Conservation (phyloP, 2,888 invertebrate species). For the Diplolepis rosae region DNA sequence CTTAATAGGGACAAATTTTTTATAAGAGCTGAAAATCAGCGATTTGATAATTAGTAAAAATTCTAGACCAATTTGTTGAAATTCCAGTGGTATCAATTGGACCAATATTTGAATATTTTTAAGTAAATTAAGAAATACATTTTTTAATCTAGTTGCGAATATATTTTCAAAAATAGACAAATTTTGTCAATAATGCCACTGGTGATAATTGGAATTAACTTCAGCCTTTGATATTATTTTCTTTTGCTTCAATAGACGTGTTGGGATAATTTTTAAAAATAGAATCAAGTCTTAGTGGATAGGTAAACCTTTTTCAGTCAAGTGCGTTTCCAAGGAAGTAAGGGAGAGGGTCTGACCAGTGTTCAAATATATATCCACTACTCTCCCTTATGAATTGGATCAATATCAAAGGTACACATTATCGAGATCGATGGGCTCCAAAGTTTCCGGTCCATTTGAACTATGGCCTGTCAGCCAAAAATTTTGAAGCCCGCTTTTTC, state of each 20-base stretch:
- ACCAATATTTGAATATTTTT: no score
- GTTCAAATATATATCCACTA: not conserved
- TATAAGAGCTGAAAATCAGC: not conserved
- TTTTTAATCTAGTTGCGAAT: not conserved
- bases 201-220: no score
- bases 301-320: not conserved
- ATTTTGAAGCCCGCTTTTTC: slow-evolving; percentile 40
- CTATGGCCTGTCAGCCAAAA: slow-evolving; percentile 39
- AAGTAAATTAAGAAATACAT: not conserved
- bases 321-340: not conserved
- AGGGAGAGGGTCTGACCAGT: not conserved
- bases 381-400: slow-evolving; percentile 7
- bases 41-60: not conserved
- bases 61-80: not conserved
- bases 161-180: no score
- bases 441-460: slow-evolving; percentile 40
- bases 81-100: no score
- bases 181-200: no score
- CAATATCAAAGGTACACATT: not conserved
- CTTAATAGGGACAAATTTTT: not conserved
- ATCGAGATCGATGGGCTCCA: slow-evolving; percentile 36
- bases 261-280: not conserved
- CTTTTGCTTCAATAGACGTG: not conserved
- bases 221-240: not conserved
- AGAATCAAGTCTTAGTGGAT: not conserved